phyloP scores from a whole-genome alignment of 2,888 invertebrate genomes.

The Ormyrus nitidulus region DNA sequence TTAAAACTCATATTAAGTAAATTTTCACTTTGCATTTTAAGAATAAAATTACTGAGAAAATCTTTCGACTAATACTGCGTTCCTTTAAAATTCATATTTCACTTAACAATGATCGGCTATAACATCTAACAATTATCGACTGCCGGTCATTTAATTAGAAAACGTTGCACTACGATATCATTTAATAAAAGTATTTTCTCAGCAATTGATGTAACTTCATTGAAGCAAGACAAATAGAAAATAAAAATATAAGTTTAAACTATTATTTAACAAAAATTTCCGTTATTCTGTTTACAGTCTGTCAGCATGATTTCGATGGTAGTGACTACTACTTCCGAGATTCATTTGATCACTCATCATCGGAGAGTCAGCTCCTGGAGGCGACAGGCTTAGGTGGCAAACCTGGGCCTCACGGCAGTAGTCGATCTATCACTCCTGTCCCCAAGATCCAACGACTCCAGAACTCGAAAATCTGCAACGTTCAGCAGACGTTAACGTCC shows the following conservation, averaged over 20 bases:
- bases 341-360: slow-evolving; percentile 87
- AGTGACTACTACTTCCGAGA: slow-evolving; percentile 85
- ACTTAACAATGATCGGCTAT: too few species aligned
- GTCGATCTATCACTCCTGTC: slow-evolving; percentile 71
- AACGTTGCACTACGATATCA: too few species aligned
- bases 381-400: slow-evolving; percentile 61
- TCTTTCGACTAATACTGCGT: too few species aligned
- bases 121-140: too few species aligned
- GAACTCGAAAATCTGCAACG: slow-evolving; percentile 68
- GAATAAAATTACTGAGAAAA: too few species aligned
- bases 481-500: slow-evolving; percentile 50
- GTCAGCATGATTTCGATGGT: slow-evolving; percentile 71
- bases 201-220: too few species aligned
- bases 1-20: background rate
- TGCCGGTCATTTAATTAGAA: too few species aligned
- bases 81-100: too few species aligned
- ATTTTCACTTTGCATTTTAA: background rate
- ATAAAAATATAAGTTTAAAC: background rate
- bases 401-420: slow-evolving; percentile 54
- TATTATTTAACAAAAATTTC: background rate
- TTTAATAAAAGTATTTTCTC: too few species aligned
- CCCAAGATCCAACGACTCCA: slow-evolving; percentile 73
- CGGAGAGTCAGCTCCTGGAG: slow-evolving; percentile 83
- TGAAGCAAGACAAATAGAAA: background rate
- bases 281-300: slow-evolving; percentile 66